A percentile compares a stretch with the other conserved stretches of the same genome.
phyloP scores from a whole-genome alignment of 2,113 vertebrate species.

The Empidonax alnorum region DNA sequence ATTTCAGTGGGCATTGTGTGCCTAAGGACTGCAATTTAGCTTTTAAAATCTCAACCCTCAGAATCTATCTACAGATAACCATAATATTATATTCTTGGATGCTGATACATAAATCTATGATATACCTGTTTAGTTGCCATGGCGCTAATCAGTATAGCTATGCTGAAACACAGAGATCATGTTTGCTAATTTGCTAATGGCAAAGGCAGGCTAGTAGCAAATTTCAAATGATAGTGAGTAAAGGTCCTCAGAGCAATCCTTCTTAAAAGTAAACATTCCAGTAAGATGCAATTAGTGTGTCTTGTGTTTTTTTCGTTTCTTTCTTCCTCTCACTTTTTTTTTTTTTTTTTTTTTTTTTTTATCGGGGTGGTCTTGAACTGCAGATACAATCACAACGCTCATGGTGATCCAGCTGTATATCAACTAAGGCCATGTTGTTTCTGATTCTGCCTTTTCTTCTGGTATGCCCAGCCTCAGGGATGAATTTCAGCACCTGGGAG shows the following conservation, averaged over 20 bases:
- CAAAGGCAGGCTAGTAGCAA: constrained; percentile 64
- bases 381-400: constrained; percentile 92
- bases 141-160: constrained; percentile 60
- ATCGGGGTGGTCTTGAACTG: constrained; percentile 90
- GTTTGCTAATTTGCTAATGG: constrained; percentile 62
- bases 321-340: too few species aligned
- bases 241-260: constrained; percentile 51
- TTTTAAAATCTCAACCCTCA: not conserved
- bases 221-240: constrained; percentile 42
- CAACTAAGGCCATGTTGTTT: constrained; percentile 85
- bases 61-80: constrained; percentile 38
- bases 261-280: constrained; percentile 12
- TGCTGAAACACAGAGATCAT: constrained; percentile 39
- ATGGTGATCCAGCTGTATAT: constrained; percentile 93
- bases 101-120: constrained; percentile 37
- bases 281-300: constrained; percentile 2
- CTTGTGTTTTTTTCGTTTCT: not conserved
- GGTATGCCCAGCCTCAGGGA: constrained; percentile 79
- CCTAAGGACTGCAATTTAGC: not conserved
- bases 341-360: constrained; percentile 34
- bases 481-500: constrained; percentile 89
- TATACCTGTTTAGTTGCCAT: constrained; percentile 49
- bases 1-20: not conserved
- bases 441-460: constrained; percentile 76
- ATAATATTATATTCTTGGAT: constrained; percentile 44